phyloP scores from a whole-genome alignment of 2,888 invertebrate species.

The Muschampia plurimacula region DNA sequence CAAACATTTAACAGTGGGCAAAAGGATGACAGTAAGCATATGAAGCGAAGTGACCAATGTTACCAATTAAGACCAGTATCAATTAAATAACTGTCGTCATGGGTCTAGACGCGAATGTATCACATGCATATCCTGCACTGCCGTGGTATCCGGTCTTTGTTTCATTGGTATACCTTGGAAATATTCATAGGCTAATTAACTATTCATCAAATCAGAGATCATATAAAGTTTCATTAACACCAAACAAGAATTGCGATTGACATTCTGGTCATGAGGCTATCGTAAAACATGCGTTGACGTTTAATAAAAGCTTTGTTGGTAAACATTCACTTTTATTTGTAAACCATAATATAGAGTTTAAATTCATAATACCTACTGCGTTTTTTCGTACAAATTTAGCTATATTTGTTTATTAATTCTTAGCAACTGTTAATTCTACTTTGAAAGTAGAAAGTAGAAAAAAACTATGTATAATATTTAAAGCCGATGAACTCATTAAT shows the following conservation, averaged over 20 bases:
- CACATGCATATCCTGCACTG: constrained; percentile 66
- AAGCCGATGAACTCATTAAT: too few species aligned
- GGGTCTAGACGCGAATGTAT: constrained; percentile 65
- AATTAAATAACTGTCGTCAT: constrained; percentile 67
- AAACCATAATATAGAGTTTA: background rate
- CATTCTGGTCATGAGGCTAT: background rate
- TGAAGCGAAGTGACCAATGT: constrained; percentile 22
- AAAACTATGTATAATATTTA: too few species aligned
- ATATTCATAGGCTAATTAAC: constrained; percentile 57
- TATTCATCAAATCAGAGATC: background rate
- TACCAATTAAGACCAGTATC: constrained; percentile 52
- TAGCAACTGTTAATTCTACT: too few species aligned
- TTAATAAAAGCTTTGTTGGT: background rate
- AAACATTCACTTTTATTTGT: background rate
- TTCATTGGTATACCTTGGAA: constrained; percentile 57
- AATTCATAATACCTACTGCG: too few species aligned
- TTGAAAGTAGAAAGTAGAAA: too few species aligned
- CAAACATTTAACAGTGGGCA: constrained; percentile 3
- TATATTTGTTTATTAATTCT: too few species aligned
- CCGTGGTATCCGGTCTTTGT: constrained; percentile 71
- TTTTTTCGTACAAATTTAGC: too few species aligned
- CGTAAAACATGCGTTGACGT: background rate
- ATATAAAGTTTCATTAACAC: constrained; percentile 3
- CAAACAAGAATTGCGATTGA: constrained; percentile 1
- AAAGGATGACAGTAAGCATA: constrained; percentile 13